Conservation (phyloP, 2,797 vertebrate genomes). For the Hyperoplus immaculatus region DNA sequence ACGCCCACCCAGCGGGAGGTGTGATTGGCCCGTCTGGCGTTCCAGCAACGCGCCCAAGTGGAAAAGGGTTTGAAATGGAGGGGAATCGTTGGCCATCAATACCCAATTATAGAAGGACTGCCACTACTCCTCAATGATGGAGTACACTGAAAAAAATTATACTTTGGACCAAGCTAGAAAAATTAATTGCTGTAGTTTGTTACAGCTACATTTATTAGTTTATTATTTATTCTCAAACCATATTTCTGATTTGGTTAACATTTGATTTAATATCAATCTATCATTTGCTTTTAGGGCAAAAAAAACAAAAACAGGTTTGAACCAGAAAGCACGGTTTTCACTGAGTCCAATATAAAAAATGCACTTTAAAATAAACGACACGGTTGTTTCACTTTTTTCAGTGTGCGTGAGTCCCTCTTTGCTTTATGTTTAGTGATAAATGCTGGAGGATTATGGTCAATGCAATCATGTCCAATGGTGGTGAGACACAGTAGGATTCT, state of each 20-base stretch:
- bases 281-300: too few relatives aligned
- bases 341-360: too few relatives aligned
- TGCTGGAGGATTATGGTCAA: constrained; percentile 74
- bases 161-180: too few relatives aligned
- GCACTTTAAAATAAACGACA: too few relatives aligned
- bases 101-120: constrained; percentile 79
- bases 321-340: too few relatives aligned
- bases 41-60: constrained; percentile 80
- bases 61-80: constrained; percentile 80
- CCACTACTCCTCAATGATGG: constrained; percentile 51
- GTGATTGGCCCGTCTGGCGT: constrained; percentile 84
- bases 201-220: too few relatives aligned
- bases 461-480: constrained; percentile 70
- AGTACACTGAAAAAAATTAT: constrained; percentile 19
- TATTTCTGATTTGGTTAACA: too few relatives aligned
- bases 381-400: too few relatives aligned
- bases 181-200: too few relatives aligned
- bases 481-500: constrained; percentile 50
- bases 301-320: too few relatives aligned
- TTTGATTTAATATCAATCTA: too few relatives aligned
- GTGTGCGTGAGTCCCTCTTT: constrained; percentile 38
- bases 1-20: constrained; percentile 78
- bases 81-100: constrained; percentile 83
- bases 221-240: too few relatives aligned
- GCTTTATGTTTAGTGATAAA: constrained; percentile 69